phyloP scores from a whole-genome alignment of 2,113 vertebrate species.

The Scophthalmus maximus region DNA sequence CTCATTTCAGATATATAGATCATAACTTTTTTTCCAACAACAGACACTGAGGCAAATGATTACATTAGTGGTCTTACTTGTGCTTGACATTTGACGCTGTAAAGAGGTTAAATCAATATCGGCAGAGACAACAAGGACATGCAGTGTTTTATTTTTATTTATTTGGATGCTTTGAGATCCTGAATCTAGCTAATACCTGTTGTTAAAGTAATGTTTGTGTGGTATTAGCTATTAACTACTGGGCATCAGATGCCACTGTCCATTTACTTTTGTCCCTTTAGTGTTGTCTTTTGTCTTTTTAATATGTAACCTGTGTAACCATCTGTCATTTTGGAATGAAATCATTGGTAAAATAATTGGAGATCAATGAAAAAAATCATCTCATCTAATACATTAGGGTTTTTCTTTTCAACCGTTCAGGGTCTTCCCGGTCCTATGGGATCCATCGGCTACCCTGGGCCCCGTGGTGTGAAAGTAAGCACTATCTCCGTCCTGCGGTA shows the following conservation, averaged over 20 bases:
- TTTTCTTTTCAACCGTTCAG: slow-evolving; percentile 76
- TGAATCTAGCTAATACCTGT: too few species aligned
- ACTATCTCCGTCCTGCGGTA: background rate
- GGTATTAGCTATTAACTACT: too few species aligned
- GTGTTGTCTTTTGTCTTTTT: background rate
- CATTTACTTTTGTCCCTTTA: background rate
- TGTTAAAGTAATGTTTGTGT: too few species aligned
- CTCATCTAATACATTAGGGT: background rate
- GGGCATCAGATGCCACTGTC: background rate
- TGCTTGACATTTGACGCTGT: too few species aligned
- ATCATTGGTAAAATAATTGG: background rate
- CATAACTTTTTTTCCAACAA: too few species aligned
- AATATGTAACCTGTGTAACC: background rate
- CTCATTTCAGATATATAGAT: too few species aligned
- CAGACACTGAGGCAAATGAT: too few species aligned
- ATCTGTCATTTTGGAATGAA: background rate
- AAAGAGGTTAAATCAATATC: too few species aligned
- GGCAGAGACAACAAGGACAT: too few species aligned
- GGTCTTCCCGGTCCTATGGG: slow-evolving; percentile 92
- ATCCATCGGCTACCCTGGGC: slow-evolving; percentile 95
- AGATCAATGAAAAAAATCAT: background rate
- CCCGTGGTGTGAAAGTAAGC: slow-evolving; percentile 96
- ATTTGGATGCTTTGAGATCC: too few species aligned
- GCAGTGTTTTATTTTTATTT: too few species aligned
- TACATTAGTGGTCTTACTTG: too few species aligned